Conservation (phyloP, 2,113 vertebrate species). For the Euleptes europaea region DNA sequence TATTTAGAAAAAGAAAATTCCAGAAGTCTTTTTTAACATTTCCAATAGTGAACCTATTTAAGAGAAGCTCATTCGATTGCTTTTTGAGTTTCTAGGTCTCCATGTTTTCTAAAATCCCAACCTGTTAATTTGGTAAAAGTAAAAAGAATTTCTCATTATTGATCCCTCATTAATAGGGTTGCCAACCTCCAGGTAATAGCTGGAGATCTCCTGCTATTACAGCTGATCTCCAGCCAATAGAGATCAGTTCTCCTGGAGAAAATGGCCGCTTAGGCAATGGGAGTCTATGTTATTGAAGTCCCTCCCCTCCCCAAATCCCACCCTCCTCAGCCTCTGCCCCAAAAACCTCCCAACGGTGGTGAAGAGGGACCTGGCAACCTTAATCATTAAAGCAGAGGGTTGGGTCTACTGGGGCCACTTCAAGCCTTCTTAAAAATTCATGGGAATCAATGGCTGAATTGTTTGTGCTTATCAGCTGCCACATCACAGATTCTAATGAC, state of each 20-base stretch:
- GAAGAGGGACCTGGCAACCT: too few relatives aligned
- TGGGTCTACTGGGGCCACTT: background rate
- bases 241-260: too few relatives aligned
- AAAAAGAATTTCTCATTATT: background rate
- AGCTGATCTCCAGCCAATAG: too few relatives aligned
- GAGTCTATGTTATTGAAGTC: too few relatives aligned
- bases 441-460: constrained; percentile 17
- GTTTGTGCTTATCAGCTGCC: background rate
- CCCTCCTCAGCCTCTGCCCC: too few relatives aligned
- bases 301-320: too few relatives aligned
- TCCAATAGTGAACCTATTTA: background rate
- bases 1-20: background rate
- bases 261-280: too few relatives aligned
- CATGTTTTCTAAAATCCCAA: background rate
- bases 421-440: background rate
- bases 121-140: background rate
- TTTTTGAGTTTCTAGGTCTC: constrained; percentile 3
- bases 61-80: background rate
- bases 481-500: background rate
- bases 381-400: background rate
- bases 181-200: too few relatives aligned
- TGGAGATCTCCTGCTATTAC: too few relatives aligned
- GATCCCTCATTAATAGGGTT: background rate
- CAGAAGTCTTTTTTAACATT: constrained; percentile 2
- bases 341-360: too few relatives aligned